phyloP scores from a whole-genome alignment of 2,797 vertebrate genomes.

The Lutjanus argentimaculatus region DNA sequence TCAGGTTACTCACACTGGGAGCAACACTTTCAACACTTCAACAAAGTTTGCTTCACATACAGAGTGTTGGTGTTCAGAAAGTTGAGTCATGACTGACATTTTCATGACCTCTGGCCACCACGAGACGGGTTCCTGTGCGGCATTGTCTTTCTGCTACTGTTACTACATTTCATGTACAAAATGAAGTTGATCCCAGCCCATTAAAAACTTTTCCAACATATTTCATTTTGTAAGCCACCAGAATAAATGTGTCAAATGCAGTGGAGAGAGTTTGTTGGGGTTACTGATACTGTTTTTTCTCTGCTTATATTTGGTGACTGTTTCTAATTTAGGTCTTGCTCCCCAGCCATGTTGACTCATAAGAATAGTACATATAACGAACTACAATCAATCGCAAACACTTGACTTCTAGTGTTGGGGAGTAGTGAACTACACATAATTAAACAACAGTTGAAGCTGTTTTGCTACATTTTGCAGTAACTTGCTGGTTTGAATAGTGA shows the following conservation, averaged over 20 bases:
- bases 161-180: background rate
- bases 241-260: slow-evolving; percentile 7
- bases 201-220: slow-evolving; percentile 9
- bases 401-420: background rate
- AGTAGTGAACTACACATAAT: too few relatives aligned
- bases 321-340: too few relatives aligned
- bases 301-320: background rate
- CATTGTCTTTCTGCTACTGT: background rate
- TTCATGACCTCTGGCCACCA: background rate
- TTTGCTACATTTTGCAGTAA: too few relatives aligned
- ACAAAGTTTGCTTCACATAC: background rate
- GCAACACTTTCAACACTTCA: slow-evolving; percentile 6
- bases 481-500: too few relatives aligned
- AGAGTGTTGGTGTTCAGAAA: background rate
- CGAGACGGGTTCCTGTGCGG: background rate
- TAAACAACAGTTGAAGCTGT: too few relatives aligned
- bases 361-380: background rate
- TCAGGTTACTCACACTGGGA: slow-evolving; percentile 8
- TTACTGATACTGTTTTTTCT: background rate
- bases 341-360: background rate
- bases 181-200: background rate
- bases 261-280: background rate
- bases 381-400: background rate
- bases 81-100: slow-evolving; percentile 5
- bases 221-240: background rate